Percentiles rank a stretch among this genome's conserved stretches.
phyloP scores from a whole-genome alignment of 2,888 invertebrate species.

The Apodemia mormo region DNA sequence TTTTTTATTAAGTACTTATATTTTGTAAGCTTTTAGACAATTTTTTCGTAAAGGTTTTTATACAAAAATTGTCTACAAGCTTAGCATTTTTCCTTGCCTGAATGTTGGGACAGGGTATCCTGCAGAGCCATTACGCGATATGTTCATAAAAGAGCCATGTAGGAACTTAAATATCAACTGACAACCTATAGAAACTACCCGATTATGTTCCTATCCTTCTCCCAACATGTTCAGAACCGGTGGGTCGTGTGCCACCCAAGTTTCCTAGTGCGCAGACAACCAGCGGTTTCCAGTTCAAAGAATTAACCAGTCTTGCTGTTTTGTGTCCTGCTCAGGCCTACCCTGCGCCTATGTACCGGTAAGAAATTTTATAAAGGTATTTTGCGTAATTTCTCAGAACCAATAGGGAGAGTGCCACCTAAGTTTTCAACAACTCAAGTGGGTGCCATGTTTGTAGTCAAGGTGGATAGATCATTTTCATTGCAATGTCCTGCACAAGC shows the following conservation, averaged over 20 bases:
- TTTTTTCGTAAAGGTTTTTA: too few relatives aligned
- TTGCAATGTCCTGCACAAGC: slow-evolving; percentile 89
- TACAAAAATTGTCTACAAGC: neutral
- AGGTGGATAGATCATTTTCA: slow-evolving; percentile 69
- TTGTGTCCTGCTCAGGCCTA: slow-evolving; percentile 87
- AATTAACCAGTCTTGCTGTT: slow-evolving; percentile 78
- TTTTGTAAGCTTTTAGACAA: too few relatives aligned
- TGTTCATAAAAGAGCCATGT: slow-evolving; percentile 7
- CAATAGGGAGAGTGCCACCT: slow-evolving; percentile 70
- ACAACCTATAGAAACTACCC: neutral
- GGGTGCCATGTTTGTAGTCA: slow-evolving; percentile 83
- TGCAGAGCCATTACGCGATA: slow-evolving; percentile 79
- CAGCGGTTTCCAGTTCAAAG: slow-evolving; percentile 83
- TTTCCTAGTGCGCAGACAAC: slow-evolving; percentile 82
- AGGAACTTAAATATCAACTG: slow-evolving; percentile 18
- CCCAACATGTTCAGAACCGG: slow-evolving; percentile 84
- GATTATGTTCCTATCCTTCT: slow-evolving; percentile 54
- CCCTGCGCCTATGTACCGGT: slow-evolving; percentile 87
- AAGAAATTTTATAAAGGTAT: slow-evolving; percentile 63
- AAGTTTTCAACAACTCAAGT: slow-evolving; percentile 68
- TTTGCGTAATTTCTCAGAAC: slow-evolving; percentile 67
- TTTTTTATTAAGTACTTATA: too few relatives aligned
- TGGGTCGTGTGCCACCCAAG: slow-evolving; percentile 85
- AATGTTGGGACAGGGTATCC: slow-evolving; percentile 99
- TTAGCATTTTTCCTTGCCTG: slow-evolving; percentile 85